Percentiles rank a stretch among this genome's conserved stretches.
Evolutionary conservation across 2,888 invertebrate genomes (phyloP).

Genomic region (Chalcosyrphus nemorum): DNA sequence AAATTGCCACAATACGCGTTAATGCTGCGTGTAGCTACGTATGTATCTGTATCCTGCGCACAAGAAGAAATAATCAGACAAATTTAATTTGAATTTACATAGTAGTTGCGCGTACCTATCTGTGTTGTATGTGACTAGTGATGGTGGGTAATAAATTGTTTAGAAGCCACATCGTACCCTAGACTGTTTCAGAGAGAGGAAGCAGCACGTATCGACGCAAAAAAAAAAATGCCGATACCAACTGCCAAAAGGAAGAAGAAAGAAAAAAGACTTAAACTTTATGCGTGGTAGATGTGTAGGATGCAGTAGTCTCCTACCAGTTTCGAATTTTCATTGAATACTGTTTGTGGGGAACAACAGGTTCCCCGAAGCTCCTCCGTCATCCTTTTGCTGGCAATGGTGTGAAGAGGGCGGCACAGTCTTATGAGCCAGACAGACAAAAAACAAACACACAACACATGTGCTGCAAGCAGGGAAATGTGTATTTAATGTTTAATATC

Average conservation of each 20-base stretch:
- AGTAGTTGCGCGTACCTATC: slow-evolving; percentile 40
- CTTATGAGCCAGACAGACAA: slow-evolving; percentile 20
- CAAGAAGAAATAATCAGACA: slow-evolving; percentile 41
- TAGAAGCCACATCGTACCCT: slow-evolving; percentile 34
- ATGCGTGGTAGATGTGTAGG: slow-evolving; percentile 46
- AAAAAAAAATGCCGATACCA: neutral
- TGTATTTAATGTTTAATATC: slow-evolving; percentile 60
- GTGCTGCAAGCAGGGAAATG: slow-evolving; percentile 32
- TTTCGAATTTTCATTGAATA: slow-evolving; percentile 24
- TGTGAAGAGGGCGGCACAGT: neutral
- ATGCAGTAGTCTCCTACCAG: slow-evolving; percentile 42
- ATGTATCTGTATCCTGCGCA: slow-evolving; percentile 32
- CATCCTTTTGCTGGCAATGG: slow-evolving; percentile 24
- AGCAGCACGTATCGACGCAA: slow-evolving; percentile 21
- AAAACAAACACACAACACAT: neutral
- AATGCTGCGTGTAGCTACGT: slow-evolving; percentile 10
- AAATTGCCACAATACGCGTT: slow-evolving; percentile 59
- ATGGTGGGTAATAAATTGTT: slow-evolving; percentile 57
- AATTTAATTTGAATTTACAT: slow-evolving; percentile 67
- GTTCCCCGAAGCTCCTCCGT: slow-evolving; percentile 32
- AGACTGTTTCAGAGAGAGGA: slow-evolving; percentile 24
- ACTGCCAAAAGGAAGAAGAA: slow-evolving; percentile 16
- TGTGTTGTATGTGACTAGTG: neutral
- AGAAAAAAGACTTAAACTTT: slow-evolving; percentile 32
- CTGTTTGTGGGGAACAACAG: slow-evolving; percentile 12